Conservation (phyloP, 2,888 invertebrate genomes). For the Coleophora deauratella region DNA sequence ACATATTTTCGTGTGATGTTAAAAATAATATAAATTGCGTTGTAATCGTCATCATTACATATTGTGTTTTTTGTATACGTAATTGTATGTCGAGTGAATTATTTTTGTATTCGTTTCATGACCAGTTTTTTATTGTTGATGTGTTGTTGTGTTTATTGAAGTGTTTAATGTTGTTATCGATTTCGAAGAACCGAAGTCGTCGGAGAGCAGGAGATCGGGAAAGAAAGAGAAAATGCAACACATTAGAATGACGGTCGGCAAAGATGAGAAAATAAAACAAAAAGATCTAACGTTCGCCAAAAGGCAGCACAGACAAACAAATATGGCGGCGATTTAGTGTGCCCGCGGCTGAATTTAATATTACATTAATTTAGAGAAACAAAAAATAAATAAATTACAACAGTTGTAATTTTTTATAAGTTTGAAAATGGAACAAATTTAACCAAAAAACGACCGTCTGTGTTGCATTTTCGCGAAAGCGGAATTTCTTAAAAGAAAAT, state of each 20-base stretch:
- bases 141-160: constrained; percentile 2
- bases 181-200: constrained; percentile 15
- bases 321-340: constrained; percentile 26
- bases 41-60: too few species aligned
- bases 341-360: constrained; percentile 14
- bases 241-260: constrained; percentile 58
- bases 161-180: not conserved
- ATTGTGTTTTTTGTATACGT: too few species aligned
- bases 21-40: too few species aligned
- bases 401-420: constrained; percentile 18
- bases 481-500: constrained; percentile 20
- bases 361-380: constrained; percentile 17
- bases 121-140: too few species aligned
- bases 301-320: constrained; percentile 69
- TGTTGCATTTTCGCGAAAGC: constrained; percentile 69
- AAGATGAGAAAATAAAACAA: constrained; percentile 18
- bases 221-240: constrained; percentile 73
- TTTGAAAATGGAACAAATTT: constrained; percentile 12
- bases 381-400: constrained; percentile 14
- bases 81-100: not conserved
- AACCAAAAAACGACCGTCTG: constrained; percentile 57
- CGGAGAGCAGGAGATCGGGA: constrained; percentile 43
- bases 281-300: constrained; percentile 44
- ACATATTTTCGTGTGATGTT: not conserved
- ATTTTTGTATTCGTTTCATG: too few species aligned